phyloP scores from a whole-genome alignment of 1,140 invertebrate genomes.

The Oryctes rhinoceros region DNA sequence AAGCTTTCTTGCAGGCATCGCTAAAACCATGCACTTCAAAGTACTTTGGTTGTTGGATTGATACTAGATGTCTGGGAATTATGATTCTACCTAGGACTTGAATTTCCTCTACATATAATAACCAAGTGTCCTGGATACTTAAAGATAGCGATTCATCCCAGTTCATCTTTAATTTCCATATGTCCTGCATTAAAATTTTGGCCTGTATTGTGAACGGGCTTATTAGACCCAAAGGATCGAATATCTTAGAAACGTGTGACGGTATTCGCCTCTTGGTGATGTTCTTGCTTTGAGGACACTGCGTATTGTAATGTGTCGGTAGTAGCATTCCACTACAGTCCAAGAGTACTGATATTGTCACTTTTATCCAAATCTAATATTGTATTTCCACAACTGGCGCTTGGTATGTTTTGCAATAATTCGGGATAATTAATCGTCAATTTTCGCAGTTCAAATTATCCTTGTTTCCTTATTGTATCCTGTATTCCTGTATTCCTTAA shows the following conservation, averaged over 20 bases:
- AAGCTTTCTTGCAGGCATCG: not conserved
- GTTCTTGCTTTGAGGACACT: not conserved
- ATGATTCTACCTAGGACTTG: not conserved
- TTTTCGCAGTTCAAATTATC: not conserved
- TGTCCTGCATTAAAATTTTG: slow-evolving; percentile 27
- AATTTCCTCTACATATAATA: not conserved
- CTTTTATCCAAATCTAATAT: not conserved
- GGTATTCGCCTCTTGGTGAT: not conserved
- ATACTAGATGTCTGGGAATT: not conserved
- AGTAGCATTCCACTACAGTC: not conserved
- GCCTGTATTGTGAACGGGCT: not conserved
- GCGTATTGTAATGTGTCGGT: not conserved
- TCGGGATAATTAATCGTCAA: not conserved
- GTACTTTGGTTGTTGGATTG: not conserved
- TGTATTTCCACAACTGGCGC: not conserved
- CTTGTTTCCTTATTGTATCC: too few relatives aligned
- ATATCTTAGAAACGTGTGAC: not conserved
- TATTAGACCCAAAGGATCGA: slow-evolving; percentile 6
- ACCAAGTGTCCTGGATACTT: not conserved
- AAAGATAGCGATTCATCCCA: slow-evolving; percentile 18
- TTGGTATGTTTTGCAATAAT: not conserved
- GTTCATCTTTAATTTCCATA: not conserved
- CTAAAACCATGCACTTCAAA: slow-evolving; percentile 33
- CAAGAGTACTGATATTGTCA: not conserved
- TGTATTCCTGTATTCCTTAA: too few relatives aligned